Percentiles rank a stretch among this genome's conserved stretches.
These are phyloP conservation scores for Drosophila busckii DNA, from an alignment of 1,140 invertebrate genomes.

Conservation along the genomic window DNA sequence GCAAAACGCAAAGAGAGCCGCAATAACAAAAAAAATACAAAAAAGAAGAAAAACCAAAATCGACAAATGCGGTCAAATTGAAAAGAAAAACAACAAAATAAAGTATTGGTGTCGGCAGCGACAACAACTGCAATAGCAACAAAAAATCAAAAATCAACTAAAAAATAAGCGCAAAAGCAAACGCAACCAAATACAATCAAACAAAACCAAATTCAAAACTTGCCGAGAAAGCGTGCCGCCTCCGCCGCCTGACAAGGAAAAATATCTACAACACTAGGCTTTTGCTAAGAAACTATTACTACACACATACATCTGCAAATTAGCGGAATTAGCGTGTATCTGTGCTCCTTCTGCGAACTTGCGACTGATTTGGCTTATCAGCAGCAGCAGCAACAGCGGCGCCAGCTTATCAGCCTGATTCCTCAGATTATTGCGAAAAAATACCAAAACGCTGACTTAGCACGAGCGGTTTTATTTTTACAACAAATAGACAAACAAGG, in stretches of 20 bases:
- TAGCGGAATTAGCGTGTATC: background rate
- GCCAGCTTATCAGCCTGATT: constrained; percentile 21
- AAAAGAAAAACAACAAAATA: constrained; percentile 62
- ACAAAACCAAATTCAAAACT: constrained; percentile 32
- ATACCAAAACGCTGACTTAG: constrained; percentile 8
- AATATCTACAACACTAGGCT: no score
- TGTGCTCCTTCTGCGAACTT: constrained; percentile 16
- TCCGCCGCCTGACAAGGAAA: no score
- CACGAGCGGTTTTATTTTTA: constrained; percentile 4
- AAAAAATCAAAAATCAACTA: constrained; percentile 1
- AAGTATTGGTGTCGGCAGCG: constrained; percentile 42
- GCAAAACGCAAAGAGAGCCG: constrained; percentile 54
- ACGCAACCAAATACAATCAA: constrained; percentile 34
- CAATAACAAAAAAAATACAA: constrained; percentile 25
- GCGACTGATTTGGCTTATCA: constrained; percentile 19
- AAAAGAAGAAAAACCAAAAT: constrained; percentile 55
- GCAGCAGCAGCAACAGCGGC: constrained; percentile 12
- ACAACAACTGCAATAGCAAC: constrained; percentile 10
- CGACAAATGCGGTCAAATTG: constrained; percentile 72
- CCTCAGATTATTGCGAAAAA: constrained; percentile 25
- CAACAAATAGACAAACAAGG: constrained; percentile 16
- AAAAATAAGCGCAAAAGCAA: constrained; percentile 19
- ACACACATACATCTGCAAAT: no score
- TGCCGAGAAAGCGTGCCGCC: constrained; percentile 56
- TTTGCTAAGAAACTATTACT: no score